Base-by-base conservation (phyloP, 1,140 invertebrate species). In the Apolygus lucorum region DNA sequence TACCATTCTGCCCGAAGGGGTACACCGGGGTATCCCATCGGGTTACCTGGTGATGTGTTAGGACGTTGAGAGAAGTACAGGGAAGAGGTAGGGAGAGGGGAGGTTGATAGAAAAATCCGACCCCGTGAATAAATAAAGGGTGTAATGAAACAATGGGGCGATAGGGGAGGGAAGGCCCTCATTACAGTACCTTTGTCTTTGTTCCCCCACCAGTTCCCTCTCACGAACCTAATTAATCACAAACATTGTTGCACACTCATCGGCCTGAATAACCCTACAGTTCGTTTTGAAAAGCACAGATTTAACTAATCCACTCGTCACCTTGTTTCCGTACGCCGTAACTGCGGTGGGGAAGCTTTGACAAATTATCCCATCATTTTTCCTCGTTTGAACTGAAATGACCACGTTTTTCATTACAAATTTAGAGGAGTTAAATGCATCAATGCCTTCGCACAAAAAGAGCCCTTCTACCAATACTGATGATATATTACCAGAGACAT, bases 241-340 rank as follows among this genome's bases (percentile, higher is more conserved):
- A 24, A 59, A 59, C 54, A 59, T 59, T 59, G 54, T 59, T 59
- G 54, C 54, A 59, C 22, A 59, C 54, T 59, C 54, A 59, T 59
- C 54, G 54, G 54, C 54, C 22, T 24, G 54, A 59, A 59, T 59
- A 59, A 59, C 13, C 54, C 22, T 59, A 21, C 54, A 42, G 54
- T 24, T 59, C 54, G 54, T 59, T 59, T 59, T 59, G 11, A 59
- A 22, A 11, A 59, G 54, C 54, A 59, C 54, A 59, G 54, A 59
- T 59, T 59, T 22, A 22, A 59, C 54, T 59, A 59, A 59, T 59
- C 54, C 54, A 24, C 2, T 21, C 54, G 17, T 42, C 34, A 59
- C 22, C 54, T 59, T 59, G 54, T 59, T 59, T 49, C 34, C 34
- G 54, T 11, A 59, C 22, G 54, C 4, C 8, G 22, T 11, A 59